Evolutionary conservation across 2,113 vertebrate species (phyloP).

Genomic region (Cyanoderma ruficeps): DNA sequence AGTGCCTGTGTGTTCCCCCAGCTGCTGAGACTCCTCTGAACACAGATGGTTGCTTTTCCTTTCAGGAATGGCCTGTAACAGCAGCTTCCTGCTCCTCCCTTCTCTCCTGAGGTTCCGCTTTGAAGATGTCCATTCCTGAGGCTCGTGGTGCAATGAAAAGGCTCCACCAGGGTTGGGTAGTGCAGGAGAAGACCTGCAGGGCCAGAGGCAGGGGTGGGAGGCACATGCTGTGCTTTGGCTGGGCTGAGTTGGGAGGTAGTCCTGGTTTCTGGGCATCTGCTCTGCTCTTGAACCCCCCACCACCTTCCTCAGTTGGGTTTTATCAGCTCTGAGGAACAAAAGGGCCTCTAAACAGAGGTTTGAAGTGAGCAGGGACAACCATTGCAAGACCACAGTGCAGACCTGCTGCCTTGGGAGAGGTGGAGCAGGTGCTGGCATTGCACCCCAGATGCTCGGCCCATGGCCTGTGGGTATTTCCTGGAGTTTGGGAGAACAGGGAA

Average conservation of each 20-base stretch:
- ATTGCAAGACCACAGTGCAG: not conserved
- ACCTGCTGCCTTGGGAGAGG: not conserved
- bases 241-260: not conserved
- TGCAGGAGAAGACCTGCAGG: not conserved
- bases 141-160: not conserved
- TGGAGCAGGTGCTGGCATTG: not conserved
- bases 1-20: not conserved
- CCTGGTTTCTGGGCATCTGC: not conserved
- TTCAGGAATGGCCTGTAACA: not conserved
- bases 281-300: not conserved
- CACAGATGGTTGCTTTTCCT: not conserved
- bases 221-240: not conserved
- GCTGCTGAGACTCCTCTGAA: not conserved
- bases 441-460: rapidly evolving
- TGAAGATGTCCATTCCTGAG: not conserved
- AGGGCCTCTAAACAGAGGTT: not conserved
- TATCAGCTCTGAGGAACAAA: not conserved
- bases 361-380: not conserved
- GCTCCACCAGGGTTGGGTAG: not conserved
- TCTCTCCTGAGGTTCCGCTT: not conserved
- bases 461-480: rapidly evolving
- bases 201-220: rapidly evolving
- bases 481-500: not conserved
- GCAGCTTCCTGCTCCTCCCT: not conserved
- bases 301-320: not conserved